phyloP scores from a whole-genome alignment of 2,113 vertebrate genomes.

The Rhadina sibilatrix region DNA sequence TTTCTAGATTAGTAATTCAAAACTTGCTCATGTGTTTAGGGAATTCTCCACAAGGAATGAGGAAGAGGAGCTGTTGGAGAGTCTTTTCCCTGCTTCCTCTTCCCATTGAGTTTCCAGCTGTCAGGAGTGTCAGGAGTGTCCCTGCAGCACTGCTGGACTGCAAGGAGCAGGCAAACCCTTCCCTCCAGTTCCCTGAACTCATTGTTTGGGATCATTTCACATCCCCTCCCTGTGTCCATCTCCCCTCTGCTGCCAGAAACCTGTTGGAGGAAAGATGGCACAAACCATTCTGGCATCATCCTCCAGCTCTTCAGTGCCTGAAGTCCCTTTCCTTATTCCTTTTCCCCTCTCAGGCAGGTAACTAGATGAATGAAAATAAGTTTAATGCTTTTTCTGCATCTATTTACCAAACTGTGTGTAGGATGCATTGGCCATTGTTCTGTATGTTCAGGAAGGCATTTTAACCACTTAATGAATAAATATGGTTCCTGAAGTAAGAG shows the following conservation, averaged over 20 bases:
- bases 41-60: background rate
- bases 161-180: background rate
- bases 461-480: background rate
- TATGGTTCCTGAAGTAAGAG: background rate
- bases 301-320: background rate
- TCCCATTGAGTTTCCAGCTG: background rate
- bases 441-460: background rate
- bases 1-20: background rate
- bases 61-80: background rate
- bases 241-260: background rate
- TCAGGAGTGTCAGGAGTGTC: background rate
- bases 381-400: background rate
- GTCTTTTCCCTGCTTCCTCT: rapidly evolving
- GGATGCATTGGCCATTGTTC: background rate
- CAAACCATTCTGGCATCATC: background rate
- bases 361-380: background rate
- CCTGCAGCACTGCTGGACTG: background rate
- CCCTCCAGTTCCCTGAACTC: background rate
- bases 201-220: background rate
- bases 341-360: background rate
- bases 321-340: background rate
- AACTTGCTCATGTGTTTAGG: rapidly evolving
- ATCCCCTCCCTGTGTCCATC: background rate
- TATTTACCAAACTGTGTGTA: background rate
- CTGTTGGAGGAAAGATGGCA: background rate